Conservation (phyloP, 2,797 vertebrate species). For the Microctenopoma steveboyesi region DNA sequence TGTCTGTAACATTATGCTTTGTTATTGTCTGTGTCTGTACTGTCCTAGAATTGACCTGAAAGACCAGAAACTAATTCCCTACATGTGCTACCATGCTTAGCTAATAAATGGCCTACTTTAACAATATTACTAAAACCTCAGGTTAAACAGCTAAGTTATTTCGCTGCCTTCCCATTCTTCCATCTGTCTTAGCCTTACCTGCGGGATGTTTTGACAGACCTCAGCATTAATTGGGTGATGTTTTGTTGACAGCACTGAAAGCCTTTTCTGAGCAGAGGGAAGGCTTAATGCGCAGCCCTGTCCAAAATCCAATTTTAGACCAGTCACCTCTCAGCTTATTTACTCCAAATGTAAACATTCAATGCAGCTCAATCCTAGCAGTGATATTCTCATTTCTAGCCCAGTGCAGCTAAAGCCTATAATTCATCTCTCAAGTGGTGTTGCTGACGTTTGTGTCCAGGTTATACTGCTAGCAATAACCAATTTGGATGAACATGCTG, state of each 20-base stretch:
- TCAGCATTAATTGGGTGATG: slow-evolving; percentile 61
- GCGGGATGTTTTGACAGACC: slow-evolving; percentile 53
- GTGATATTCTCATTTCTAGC: slow-evolving; percentile 11
- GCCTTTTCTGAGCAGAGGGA: slow-evolving; percentile 35
- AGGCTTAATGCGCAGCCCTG: slow-evolving; percentile 40
- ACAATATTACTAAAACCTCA: background rate
- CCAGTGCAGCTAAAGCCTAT: background rate
- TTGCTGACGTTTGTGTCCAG: background rate
- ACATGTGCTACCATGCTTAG: no score
- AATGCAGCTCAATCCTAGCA: background rate
- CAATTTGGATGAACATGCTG: slow-evolving; percentile 5
- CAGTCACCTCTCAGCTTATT: slow-evolving; percentile 47
- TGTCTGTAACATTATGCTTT: no score
- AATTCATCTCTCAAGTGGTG: background rate
- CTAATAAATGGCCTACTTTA: no score
- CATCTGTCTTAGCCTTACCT: slow-evolving; percentile 4
- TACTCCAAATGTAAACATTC: slow-evolving; percentile 47
- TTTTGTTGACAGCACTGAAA: slow-evolving; percentile 56
- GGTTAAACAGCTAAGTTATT: background rate
- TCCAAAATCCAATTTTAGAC: slow-evolving; percentile 47
- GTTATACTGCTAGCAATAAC: background rate
- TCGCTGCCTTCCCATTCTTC: background rate
- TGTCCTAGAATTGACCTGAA: no score
- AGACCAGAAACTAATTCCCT: no score
- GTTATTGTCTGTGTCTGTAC: no score